phyloP scores from a whole-genome alignment of 2,113 vertebrate species.

The Amblyopsis rosae region DNA sequence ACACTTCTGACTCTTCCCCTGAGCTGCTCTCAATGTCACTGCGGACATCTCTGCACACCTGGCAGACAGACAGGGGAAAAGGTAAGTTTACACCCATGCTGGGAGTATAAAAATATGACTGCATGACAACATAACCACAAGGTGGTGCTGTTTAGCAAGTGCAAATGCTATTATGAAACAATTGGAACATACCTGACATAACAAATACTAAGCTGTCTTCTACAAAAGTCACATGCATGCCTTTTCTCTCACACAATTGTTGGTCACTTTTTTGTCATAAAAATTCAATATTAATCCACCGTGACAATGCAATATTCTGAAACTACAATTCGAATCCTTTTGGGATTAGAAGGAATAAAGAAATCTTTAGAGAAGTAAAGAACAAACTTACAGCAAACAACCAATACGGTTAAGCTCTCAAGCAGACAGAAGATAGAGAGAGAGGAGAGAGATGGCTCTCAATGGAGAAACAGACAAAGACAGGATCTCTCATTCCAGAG shows the following conservation, averaged over 20 bases:
- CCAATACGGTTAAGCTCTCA: constrained; percentile 52
- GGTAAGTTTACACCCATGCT: neutral
- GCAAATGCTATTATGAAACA: no score
- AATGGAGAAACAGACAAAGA: constrained; percentile 70
- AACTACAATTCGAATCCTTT: neutral
- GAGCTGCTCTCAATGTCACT: constrained; percentile 98
- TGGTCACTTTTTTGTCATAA: no score
- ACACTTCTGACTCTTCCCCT: constrained; percentile 80
- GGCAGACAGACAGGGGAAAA: neutral
- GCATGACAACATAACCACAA: no score
- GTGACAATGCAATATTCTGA: neutral
- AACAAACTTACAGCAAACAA: constrained; percentile 72
- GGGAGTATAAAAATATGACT: no score
- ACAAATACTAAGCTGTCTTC: no score
- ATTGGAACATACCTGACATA: no score
- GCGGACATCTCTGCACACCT: constrained; percentile 95
- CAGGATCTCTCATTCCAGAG: constrained; percentile 60
- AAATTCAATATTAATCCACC: no score
- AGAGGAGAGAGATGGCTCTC: constrained; percentile 54
- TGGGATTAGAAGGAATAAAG: neutral
- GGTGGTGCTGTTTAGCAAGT: no score
- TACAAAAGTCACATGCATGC: no score
- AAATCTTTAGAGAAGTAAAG: constrained; percentile 19
- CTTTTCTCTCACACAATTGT: no score
- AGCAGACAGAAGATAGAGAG: constrained; percentile 48